Evolutionary conservation across 2,113 vertebrate genomes (phyloP), one percentile per base, ranked within the genome.

Genomic region (Ailuropoda melanoleuca): DNA sequence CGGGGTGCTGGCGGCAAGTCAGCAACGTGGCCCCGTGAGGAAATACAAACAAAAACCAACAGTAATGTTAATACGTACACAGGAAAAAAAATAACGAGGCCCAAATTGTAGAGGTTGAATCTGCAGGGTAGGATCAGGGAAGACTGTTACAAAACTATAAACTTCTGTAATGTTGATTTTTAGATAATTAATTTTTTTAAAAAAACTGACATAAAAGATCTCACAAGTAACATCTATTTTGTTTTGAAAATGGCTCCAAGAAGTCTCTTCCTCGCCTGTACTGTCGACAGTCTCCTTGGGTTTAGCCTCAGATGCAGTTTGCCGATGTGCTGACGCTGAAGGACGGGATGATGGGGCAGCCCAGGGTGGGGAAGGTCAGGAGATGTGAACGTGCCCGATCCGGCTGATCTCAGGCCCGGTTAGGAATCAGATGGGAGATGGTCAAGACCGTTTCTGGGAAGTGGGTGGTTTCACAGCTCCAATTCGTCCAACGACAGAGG

Each of bases 131-230:
- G 8, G 58, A 85, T 46, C 53, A 74, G 8, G 74, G 60, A 74
- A 92, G 81, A 96, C 14, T 56, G 39, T 90, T 62, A 34, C 6
- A 78, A 95, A 92, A 92, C 24, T 39, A 43, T 43, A 77, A 53
- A 86, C 88, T 70, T 94, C 62, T 70, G 17, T 93, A 82, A 77
- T 46, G 13, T 62, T 86, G 46, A 94, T 53, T 81, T 95, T 87
- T 29, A 68, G 92, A 62, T 81, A 56, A 18, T 50, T 55, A 95
- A n/a, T 77, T 68, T 39, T 70, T 39, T 43, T 60, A 53, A 68
- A 60, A 74, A n/a, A 43, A 81, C 6, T 21, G 48, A 48, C 87
- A 58, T 11, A n/a, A 82, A 88, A 55, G 39, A 84, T 48, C 18
- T 74, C 48, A 78, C 4, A 64, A 74, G 14, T 70, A 84, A 88